phyloP scores from a whole-genome alignment of 2,888 invertebrate species.

The Ischnus inquisitorius region DNA sequence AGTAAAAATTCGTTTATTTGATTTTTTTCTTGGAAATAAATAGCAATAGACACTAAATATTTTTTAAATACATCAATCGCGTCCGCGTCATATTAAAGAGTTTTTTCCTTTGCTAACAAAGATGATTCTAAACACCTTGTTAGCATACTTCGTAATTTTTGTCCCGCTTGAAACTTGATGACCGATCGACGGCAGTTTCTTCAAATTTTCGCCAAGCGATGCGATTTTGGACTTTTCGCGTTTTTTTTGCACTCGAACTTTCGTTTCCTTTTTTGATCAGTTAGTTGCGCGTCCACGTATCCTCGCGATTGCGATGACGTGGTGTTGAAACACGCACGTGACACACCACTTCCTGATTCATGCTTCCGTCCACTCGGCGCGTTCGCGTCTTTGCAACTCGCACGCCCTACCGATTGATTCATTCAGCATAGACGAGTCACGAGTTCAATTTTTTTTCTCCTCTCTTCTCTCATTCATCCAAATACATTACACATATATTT shows the following conservation, averaged over 20 bases:
- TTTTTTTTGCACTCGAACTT: background rate
- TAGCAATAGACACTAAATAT: too few species aligned
- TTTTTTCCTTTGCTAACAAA: background rate
- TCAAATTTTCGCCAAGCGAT: too few species aligned
- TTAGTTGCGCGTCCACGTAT: background rate
- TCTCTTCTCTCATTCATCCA: background rate
- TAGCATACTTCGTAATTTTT: too few species aligned
- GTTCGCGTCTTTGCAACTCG: constrained; percentile 40
- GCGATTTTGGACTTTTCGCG: background rate
- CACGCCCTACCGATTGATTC: constrained; percentile 45
- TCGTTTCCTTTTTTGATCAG: background rate
- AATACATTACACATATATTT: background rate
- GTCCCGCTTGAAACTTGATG: too few species aligned
- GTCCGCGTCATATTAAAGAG: too few species aligned
- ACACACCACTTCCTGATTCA: constrained; percentile 68
- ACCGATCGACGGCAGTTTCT: too few species aligned
- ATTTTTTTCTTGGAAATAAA: too few species aligned
- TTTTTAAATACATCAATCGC: too few species aligned
- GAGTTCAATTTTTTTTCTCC: constrained; percentile 17
- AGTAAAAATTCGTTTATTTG: too few species aligned
- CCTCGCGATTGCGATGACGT: constrained; percentile 52
- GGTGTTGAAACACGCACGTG: constrained; percentile 58
- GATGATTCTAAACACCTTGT: background rate
- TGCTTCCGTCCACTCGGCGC: constrained; percentile 56
- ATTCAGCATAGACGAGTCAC: constrained; percentile 48